phyloP scores from a whole-genome alignment of 2,797 vertebrate genomes.

The Sebastes wilsoni region DNA sequence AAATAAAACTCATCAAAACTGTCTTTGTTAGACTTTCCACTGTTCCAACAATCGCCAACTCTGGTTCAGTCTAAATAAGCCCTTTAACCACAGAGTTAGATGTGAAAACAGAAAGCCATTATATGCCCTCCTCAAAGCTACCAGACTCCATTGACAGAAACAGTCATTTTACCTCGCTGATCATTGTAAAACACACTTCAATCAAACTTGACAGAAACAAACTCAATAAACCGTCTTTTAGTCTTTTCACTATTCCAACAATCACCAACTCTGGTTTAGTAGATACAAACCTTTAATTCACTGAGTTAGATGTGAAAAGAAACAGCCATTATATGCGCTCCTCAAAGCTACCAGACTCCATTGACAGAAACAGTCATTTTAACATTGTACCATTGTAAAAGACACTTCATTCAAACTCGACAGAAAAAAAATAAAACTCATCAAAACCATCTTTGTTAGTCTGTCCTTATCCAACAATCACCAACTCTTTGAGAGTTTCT shows the following conservation, averaged over 20 bases:
- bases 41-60: neutral
- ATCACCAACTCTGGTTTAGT: neutral
- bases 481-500: neutral
- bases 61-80: neutral
- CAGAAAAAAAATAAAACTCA: neutral
- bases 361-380: too few relatives aligned
- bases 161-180: neutral
- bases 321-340: neutral
- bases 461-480: neutral
- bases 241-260: too few relatives aligned
- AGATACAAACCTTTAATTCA: neutral
- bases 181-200: neutral
- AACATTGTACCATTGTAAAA: neutral
- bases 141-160: too few relatives aligned
- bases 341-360: neutral
- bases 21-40: too few relatives aligned
- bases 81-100: too few relatives aligned
- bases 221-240: too few relatives aligned
- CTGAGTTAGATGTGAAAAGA: neutral
- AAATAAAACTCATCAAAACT: too few relatives aligned
- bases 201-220: neutral
- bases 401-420: neutral
- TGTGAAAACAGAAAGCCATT: too few relatives aligned
- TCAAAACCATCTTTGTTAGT: neutral
- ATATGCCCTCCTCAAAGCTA: too few relatives aligned